phyloP scores from a whole-genome alignment of 2,113 vertebrate genomes.

The Clinocottus analis region DNA sequence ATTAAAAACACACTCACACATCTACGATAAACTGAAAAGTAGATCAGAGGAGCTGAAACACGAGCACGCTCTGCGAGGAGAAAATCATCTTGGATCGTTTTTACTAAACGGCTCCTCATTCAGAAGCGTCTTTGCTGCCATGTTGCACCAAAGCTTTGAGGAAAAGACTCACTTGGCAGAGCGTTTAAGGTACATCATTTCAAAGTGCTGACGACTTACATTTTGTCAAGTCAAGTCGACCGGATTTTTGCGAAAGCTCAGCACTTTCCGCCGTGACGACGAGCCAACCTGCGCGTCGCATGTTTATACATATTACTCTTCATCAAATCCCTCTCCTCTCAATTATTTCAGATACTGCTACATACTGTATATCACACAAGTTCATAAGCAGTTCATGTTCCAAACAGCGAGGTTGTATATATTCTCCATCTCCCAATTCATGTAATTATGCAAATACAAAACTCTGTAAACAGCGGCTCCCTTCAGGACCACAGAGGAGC shows the following conservation, averaged over 20 bases:
- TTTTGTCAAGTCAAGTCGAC: background rate
- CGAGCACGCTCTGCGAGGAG: background rate
- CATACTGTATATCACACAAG: background rate
- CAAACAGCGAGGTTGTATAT: background rate
- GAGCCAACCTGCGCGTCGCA: background rate
- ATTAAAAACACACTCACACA: background rate
- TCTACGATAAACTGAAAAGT: background rate
- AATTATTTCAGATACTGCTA: background rate
- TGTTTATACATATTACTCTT: background rate
- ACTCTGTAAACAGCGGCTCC: background rate
- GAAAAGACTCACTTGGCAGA: background rate
- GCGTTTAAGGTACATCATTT: background rate
- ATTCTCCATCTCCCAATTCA: background rate
- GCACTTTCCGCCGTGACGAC: background rate
- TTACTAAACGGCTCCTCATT: background rate
- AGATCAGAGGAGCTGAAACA: background rate
- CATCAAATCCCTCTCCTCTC: background rate
- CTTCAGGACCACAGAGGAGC: background rate
- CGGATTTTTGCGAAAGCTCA: background rate
- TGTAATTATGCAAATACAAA: background rate
- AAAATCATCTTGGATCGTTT: background rate
- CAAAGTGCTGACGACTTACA: background rate
- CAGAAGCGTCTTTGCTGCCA: background rate
- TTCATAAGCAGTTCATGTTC: constrained; percentile 9
- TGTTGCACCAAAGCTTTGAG: background rate